Evolutionary conservation across 2,888 invertebrate genomes (phyloP).

Genomic region (Synanthedon formicaeformis): DNA sequence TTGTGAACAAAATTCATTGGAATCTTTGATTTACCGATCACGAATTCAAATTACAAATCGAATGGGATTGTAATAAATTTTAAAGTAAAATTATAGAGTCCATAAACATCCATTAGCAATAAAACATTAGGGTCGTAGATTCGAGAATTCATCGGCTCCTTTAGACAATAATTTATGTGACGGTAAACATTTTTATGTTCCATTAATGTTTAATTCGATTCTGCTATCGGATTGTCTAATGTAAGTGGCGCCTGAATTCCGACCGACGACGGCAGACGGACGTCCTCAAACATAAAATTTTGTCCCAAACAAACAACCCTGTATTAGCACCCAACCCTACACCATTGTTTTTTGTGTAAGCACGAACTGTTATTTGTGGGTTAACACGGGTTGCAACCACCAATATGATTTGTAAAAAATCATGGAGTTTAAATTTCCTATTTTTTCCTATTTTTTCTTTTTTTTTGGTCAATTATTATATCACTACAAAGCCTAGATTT

Average conservation of each 20-base stretch:
- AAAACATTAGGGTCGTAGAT: slow-evolving; percentile 48
- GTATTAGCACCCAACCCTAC: slow-evolving; percentile 43
- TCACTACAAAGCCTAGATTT: no score
- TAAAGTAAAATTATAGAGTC: slow-evolving; percentile 35
- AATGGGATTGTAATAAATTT: slow-evolving; percentile 25
- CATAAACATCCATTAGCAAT: slow-evolving; percentile 50
- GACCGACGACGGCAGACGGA: slow-evolving; percentile 30
- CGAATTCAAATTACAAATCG: slow-evolving; percentile 24
- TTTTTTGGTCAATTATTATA: no score
- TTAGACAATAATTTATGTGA: slow-evolving; percentile 60
- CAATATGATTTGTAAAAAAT: no score
- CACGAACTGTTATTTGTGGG: slow-evolving; percentile 48
- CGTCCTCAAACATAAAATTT: slow-evolving; percentile 53
- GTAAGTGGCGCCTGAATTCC: slow-evolving; percentile 59
- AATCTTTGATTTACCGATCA: slow-evolving; percentile 8
- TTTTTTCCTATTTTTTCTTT: no score
- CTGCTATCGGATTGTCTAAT: slow-evolving; percentile 61
- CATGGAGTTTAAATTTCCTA: no score
- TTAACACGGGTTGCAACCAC: slow-evolving; percentile 17
- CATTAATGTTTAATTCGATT: slow-evolving; percentile 57
- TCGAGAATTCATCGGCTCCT: slow-evolving; percentile 60
- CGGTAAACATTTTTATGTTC: slow-evolving; percentile 63
- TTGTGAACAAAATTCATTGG: slow-evolving; percentile 16
- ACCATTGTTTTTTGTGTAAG: slow-evolving; percentile 56
- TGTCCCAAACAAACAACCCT: slow-evolving; percentile 57